phyloP scores from a whole-genome alignment of 1,140 invertebrate species.

The Bombus terrestris region DNA sequence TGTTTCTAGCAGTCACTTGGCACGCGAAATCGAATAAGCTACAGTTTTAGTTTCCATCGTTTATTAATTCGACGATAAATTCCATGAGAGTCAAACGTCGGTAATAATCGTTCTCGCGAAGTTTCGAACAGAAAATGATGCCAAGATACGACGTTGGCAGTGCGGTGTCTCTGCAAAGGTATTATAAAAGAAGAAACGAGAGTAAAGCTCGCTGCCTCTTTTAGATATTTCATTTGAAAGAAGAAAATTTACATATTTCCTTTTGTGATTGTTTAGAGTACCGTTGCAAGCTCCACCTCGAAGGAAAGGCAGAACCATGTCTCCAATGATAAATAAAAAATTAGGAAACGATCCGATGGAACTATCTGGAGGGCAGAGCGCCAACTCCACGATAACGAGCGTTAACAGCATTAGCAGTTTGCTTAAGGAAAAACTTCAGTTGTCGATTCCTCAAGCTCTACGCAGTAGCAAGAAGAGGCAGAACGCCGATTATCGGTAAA shows the following conservation, averaged over 20 bases:
- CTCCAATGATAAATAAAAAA: slow-evolving; percentile 70
- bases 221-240: too few relatives aligned
- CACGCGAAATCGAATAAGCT: background rate
- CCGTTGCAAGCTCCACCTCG: slow-evolving; percentile 76
- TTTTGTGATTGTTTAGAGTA: slow-evolving; percentile 66
- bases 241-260: background rate
- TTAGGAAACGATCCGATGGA: slow-evolving; percentile 75
- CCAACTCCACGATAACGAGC: slow-evolving; percentile 90
- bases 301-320: slow-evolving; percentile 69
- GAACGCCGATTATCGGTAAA: slow-evolving; percentile 80
- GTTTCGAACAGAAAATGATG: slow-evolving; percentile 62
- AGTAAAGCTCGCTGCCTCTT: too few relatives aligned
- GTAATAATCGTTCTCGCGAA: background rate
- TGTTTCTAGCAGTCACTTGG: background rate
- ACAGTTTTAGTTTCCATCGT: too few relatives aligned
- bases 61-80: too few relatives aligned
- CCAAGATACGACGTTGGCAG: slow-evolving; percentile 77
- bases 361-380: slow-evolving; percentile 78
- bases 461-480: slow-evolving; percentile 78
- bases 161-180: slow-evolving; percentile 76
- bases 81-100: background rate
- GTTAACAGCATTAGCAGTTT: slow-evolving; percentile 92
- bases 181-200: slow-evolving; percentile 1
- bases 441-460: slow-evolving; percentile 81
- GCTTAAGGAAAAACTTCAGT: slow-evolving; percentile 91